These are phyloP conservation scores for Trissolcus brochymenae DNA, from an alignment of 2,888 invertebrate species.

Conservation along the genomic window DNA sequence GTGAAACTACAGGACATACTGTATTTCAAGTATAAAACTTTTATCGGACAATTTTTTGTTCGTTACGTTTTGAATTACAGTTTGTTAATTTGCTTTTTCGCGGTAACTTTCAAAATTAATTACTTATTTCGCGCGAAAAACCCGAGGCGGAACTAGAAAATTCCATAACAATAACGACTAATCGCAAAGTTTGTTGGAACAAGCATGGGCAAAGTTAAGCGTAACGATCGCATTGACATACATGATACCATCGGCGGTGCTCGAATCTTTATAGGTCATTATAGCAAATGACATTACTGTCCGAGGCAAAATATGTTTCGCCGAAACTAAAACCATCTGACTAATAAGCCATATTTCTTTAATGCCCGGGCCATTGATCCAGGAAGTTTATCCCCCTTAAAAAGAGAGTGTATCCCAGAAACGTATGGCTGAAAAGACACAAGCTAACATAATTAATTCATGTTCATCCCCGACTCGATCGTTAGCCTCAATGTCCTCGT, in stretches of 20 bases:
- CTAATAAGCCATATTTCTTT: constrained; percentile 33
- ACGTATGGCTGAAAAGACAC: constrained; percentile 36
- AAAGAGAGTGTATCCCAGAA: constrained; percentile 38
- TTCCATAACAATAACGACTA: no score
- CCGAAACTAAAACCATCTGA: constrained; percentile 20
- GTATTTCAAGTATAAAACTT: no score
- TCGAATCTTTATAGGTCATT: constrained; percentile 18
- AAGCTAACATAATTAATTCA: constrained; percentile 51
- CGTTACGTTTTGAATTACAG: no score
- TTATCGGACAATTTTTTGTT: no score
- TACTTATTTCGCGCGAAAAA: no score
- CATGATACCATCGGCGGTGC: no score
- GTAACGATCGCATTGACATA: not conserved
- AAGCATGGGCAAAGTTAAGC: not conserved
- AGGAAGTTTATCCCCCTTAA: not conserved
- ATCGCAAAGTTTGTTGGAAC: not conserved
- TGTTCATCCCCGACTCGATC: constrained; percentile 52
- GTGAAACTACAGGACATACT: no score
- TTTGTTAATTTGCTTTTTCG: no score
- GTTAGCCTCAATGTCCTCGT: constrained; percentile 26
- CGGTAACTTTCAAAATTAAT: no score
- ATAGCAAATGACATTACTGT: constrained; percentile 7
- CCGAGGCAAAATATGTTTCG: constrained; percentile 14
- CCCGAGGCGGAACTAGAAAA: not conserved
- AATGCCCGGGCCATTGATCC: constrained; percentile 5